Conservation (phyloP, 2,113 vertebrate genomes). For the Australoheros scitulus region DNA sequence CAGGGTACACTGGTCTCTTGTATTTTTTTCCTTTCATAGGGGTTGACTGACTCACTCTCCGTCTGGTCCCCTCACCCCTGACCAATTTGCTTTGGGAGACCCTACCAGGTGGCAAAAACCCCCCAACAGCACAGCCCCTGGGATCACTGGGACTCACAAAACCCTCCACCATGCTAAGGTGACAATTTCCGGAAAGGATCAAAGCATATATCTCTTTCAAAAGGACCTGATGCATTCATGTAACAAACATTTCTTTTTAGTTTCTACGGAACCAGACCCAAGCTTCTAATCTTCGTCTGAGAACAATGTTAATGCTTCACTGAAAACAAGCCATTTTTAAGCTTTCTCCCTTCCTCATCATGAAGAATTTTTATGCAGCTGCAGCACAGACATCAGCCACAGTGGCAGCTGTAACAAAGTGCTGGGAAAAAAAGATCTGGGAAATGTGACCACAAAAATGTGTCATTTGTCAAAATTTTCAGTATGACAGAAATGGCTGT, state of each 20-base stretch:
- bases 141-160: too few species aligned
- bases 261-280: neutral
- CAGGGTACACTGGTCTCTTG: too few species aligned
- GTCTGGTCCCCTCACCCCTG: too few species aligned
- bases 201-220: neutral
- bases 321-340: neutral
- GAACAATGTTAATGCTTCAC: neutral
- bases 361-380: neutral
- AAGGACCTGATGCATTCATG: neutral
- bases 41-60: too few species aligned
- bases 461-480: conserved; percentile 9
- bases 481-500: conserved; percentile 18
- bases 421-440: neutral
- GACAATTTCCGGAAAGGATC: too few species aligned
- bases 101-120: too few species aligned
- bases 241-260: neutral
- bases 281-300: neutral
- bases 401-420: conserved; percentile 9
- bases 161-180: too few species aligned
- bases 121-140: too few species aligned
- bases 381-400: neutral
- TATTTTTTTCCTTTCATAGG: too few species aligned
- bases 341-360: neutral
- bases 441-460: neutral
- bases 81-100: too few species aligned